These are phyloP conservation scores for Lipophrys pholis DNA, from an alignment of 2,113 vertebrate genomes.

Conservation along the genomic window DNA sequence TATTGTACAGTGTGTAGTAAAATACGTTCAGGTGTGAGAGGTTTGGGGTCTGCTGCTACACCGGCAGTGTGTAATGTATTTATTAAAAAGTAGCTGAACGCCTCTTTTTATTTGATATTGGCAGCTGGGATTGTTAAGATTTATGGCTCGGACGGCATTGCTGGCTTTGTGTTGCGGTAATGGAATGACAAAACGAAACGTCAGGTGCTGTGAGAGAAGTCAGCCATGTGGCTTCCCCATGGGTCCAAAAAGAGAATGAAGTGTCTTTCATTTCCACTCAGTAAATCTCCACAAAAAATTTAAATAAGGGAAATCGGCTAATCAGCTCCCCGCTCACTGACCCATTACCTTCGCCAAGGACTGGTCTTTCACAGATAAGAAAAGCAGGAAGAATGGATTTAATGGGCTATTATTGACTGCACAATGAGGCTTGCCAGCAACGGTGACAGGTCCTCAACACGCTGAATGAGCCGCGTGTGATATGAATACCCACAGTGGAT, in stretches of 20 bases:
- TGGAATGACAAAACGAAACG: conserved; percentile 45
- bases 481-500: conserved; percentile 76
- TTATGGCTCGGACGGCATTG: conserved; percentile 39
- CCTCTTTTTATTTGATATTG: conserved; percentile 61
- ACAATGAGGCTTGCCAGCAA: conserved; percentile 79
- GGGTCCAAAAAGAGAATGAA: conserved; percentile 11
- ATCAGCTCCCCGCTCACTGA: conserved; percentile 71
- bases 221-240: conserved; percentile 34
- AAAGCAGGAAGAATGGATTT: conserved; percentile 77
- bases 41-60: background rate
- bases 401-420: conserved; percentile 79
- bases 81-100: conserved; percentile 28
- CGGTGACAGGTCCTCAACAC: conserved; percentile 80
- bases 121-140: conserved; percentile 58
- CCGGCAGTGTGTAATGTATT: conserved; percentile 59
- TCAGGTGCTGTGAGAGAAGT: conserved; percentile 47
- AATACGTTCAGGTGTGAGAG: conserved; percentile 26
- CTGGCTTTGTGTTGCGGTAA: conserved; percentile 39
- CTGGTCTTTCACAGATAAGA: conserved; percentile 81
- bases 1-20: background rate
- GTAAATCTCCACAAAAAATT: conserved; percentile 76
- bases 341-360: conserved; percentile 73
- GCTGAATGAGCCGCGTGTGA: conserved; percentile 70
- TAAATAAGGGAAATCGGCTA: conserved; percentile 73
- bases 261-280: conserved; percentile 67